These are phyloP conservation scores for Saccopteryx leptura DNA, from an alignment of 2,113 vertebrate genomes.

Conservation along the genomic window DNA sequence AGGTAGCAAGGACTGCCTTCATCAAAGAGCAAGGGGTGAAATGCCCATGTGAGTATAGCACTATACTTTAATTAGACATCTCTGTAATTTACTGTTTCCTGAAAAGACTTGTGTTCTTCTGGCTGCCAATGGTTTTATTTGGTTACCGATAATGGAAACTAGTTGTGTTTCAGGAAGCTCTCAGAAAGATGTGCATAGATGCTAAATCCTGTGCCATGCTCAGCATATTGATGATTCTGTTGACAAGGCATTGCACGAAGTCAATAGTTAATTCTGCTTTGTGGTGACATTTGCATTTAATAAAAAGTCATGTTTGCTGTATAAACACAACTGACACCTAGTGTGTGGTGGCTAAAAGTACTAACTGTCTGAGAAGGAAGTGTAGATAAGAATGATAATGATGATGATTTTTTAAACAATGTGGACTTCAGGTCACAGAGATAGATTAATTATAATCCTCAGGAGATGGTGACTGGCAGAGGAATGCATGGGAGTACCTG, in stretches of 20 bases:
- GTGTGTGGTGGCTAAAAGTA: constrained; percentile 2
- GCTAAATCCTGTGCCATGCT: constrained; percentile 59
- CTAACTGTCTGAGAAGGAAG: background rate
- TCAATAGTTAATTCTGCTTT: constrained; percentile 71
- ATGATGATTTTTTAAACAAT: constrained; percentile 38
- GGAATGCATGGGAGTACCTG: no score
- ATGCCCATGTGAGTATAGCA: background rate
- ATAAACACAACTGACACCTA: constrained; percentile 50
- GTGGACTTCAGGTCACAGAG: constrained; percentile 12
- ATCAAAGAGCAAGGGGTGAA: constrained; percentile 25
- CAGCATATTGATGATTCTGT: constrained; percentile 44
- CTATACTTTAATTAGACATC: background rate
- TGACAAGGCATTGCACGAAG: constrained; percentile 67
- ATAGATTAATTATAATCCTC: constrained; percentile 1
- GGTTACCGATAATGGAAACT: constrained; percentile 58
- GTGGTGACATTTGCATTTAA: constrained; percentile 78
- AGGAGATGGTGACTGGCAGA: background rate
- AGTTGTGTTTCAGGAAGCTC: constrained; percentile 57
- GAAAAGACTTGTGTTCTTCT: constrained; percentile 23
- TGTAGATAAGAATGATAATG: background rate
- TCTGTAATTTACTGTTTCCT: constrained; percentile 55
- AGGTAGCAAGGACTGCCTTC: background rate
- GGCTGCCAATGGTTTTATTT: constrained; percentile 56
- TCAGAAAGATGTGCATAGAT: constrained; percentile 25
- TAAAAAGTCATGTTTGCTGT: constrained; percentile 75